phyloP scores from a whole-genome alignment of 2,888 invertebrate species.

The Plebejus argus region DNA sequence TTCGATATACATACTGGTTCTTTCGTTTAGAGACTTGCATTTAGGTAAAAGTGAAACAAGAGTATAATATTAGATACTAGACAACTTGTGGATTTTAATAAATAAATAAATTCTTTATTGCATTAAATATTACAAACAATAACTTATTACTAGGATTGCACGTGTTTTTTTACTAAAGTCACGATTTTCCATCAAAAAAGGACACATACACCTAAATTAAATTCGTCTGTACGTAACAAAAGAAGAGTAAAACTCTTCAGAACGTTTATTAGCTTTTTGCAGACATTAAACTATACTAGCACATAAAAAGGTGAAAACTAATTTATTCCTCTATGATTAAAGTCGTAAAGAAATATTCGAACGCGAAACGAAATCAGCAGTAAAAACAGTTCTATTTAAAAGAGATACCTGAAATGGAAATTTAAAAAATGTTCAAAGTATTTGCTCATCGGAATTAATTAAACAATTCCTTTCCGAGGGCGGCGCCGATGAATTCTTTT shows the following conservation, averaged over 20 bases:
- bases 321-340: constrained; percentile 12
- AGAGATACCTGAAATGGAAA: constrained; percentile 8
- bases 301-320: constrained; percentile 3
- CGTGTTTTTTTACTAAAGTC: not conserved
- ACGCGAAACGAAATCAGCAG: constrained; percentile 1
- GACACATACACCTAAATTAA: not conserved
- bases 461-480: constrained; percentile 39
- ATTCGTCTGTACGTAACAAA: not conserved
- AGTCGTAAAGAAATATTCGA: constrained; percentile 15
- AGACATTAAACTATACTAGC: not conserved
- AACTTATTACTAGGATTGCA: too few species aligned
- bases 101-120: too few species aligned
- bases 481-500: constrained; percentile 45
- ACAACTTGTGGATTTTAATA: too few species aligned
- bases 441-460: constrained; percentile 41
- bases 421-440: constrained; percentile 26
- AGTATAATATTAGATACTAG: too few species aligned
- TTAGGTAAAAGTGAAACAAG: too few species aligned
- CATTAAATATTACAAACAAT: too few species aligned
- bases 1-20: not conserved
- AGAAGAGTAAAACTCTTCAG: not conserved
- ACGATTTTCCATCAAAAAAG: not conserved
- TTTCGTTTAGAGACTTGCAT: too few species aligned
- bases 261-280: constrained; percentile 12
- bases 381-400: constrained; percentile 15